Base-by-base conservation (phyloP, 2,113 vertebrate genomes). In the Ramphastos sulfuratus region DNA sequence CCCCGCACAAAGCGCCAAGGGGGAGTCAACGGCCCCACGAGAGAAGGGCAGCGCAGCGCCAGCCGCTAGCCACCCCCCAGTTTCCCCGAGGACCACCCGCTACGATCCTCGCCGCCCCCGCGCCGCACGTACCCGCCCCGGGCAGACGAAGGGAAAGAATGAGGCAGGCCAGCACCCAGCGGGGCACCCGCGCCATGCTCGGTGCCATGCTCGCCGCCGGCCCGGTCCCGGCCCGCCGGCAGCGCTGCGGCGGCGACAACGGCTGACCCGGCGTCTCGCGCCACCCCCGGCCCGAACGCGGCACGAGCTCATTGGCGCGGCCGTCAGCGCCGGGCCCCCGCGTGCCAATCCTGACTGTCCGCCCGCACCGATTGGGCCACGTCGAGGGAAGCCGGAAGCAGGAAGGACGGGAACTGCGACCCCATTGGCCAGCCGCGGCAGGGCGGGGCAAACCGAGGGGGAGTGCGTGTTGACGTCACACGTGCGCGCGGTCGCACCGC, bases 221-320 rank as follows among this genome's bases (percentile, higher is more conserved):
- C 28, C 33, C 75, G 75, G 6, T 37, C 12, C 35, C 24, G 56
- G 50, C 80, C 44, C 56, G 20, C 87, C 19, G 77, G 37, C 23
- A 63, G 39, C 44, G 35, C 46, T 50, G 69, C 69, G 15, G 67
- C 80, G 20, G 46, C 48, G 20, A 23, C 48, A 21, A 21, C 79
- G 24, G 59, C 33, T 46, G 66, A 28, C 94, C 44, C 95, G 89
- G 97, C 96, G 97, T 59, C 95, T 91, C 82, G 93, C 95, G 23
- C 88, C 59, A 28, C 67, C 30, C 76, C 70, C 80, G 97, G 96
- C 97, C 97, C 27, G 98, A 97, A 99, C 98, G 99, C 98, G 99
- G 98, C 99, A 98, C 87, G 72, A 88, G 89, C 97, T 98, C 97
- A 99, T 99, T 99, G 99, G 99, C 91, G 78, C 58, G 35, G 44